Percentiles rank a stretch among this genome's conserved stretches.
Evolutionary conservation across 2,113 vertebrate genomes (phyloP).

Genomic region (Osmerus eperlanus): DNA sequence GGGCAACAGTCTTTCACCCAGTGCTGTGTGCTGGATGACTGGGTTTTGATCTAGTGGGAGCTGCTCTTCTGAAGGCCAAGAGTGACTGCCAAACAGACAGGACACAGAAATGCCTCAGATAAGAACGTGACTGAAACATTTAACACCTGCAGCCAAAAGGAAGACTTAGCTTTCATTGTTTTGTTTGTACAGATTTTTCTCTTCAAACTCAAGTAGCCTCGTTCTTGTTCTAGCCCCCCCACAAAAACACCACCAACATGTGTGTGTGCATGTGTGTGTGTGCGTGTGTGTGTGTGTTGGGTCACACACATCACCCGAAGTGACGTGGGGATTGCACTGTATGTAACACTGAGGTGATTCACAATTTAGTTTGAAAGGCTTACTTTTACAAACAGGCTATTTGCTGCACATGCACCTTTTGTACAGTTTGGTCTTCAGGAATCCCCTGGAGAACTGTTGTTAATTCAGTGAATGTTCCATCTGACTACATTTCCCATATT

Average conservation of each 20-base stretch:
- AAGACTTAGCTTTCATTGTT: not conserved
- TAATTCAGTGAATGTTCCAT: not conserved
- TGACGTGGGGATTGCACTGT: not conserved
- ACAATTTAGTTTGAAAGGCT: conserved; percentile 2
- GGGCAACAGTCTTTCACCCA: conserved; percentile 17
- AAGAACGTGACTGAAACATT: conserved; percentile 59
- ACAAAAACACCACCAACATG: too few species aligned
- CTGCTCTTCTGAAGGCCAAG: conserved; percentile 54
- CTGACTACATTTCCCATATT: not conserved
- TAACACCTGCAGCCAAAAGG: conserved; percentile 62
- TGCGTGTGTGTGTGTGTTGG: not conserved
- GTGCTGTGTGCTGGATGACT: conserved; percentile 32
- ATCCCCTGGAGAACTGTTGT: not conserved
- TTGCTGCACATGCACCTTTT: not conserved
- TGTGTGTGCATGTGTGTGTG: not conserved
- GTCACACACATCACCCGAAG: not conserved
- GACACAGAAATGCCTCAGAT: conserved; percentile 55
- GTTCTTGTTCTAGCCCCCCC: too few species aligned
- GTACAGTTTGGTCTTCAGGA: not conserved
- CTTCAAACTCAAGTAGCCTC: too few species aligned
- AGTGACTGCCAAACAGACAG: conserved; percentile 48
- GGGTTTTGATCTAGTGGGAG: conserved; percentile 37
- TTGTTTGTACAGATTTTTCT: too few species aligned
- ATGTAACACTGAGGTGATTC: not conserved
- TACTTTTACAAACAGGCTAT: not conserved